Base-by-base conservation (phyloP, 2,888 invertebrate species). In the Heliconius ismenius region DNA sequence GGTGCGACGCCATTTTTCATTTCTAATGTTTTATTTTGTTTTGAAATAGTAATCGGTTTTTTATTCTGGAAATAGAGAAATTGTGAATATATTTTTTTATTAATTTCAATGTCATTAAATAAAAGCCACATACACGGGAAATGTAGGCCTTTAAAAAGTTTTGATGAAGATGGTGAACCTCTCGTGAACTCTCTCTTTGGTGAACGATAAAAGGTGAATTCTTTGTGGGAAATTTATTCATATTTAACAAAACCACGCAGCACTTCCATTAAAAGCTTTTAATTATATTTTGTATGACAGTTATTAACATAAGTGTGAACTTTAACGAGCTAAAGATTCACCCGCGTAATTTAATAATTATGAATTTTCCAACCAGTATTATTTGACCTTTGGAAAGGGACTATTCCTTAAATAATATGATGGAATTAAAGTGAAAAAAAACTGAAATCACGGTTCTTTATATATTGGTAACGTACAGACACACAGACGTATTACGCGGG, bases 281-380 rank as follows among this genome's bases (percentile, higher is more conserved):
- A 86, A 87, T 76, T 72, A 86, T 85, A 85, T 84, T 86, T 86
- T 85, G 83, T 83, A 83, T 83, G 83, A 84, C 86, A 83, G 86
- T 84, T 81, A 84, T 82, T 78, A 81, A 77, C 77, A 76, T 80
- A 85, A 86, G 84, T 83, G 85, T 83, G 83, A 79, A 84, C 82
- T 83, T 81, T 83, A 86, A 87, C 83, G 82, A 86, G 83, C 39
- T 68, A 77, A 73, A 74, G 73, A 79, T 68, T 76, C 85, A 91
- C 90, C 87, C 89, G 89, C 89, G 89, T 90, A 85, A 90, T 88
- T 89, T 87, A 84, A 90, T 89, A 90, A 89, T 88, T 80, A 75
- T 83, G 75, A 74, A 78, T 76, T 76, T 77, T 74, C 63, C 11
- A 63, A 76, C 81, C 83, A 83, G 65, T 65, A 15, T 80, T 76